These are phyloP conservation scores for Dryomyza anilis DNA, from an alignment of 2,888 invertebrate genomes.

Conservation along the genomic window DNA sequence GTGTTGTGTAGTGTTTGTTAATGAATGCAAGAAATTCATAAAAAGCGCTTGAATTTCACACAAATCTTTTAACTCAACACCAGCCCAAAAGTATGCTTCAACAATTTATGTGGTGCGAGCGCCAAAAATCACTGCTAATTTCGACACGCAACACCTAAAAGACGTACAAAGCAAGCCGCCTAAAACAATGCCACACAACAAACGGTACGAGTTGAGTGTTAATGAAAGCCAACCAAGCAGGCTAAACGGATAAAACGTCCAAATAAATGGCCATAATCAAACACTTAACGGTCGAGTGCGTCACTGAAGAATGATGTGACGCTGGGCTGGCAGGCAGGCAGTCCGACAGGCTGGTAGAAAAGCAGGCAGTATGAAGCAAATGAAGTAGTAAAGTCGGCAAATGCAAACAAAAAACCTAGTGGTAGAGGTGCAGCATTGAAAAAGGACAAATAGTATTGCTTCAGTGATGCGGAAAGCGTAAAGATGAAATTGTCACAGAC, in stretches of 20 bases:
- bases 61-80: too few relatives aligned
- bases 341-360: neutral
- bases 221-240: conserved; percentile 11
- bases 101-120: too few relatives aligned
- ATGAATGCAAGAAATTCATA: too few relatives aligned
- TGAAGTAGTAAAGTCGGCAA: neutral
- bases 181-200: neutral
- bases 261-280: conserved; percentile 54
- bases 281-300: conserved; percentile 53
- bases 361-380: conserved; percentile 2
- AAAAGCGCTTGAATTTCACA: too few relatives aligned
- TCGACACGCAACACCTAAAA: too few relatives aligned
- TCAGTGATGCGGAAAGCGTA: neutral
- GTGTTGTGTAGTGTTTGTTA: too few relatives aligned
- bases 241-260: conserved; percentile 12
- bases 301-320: neutral
- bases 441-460: neutral
- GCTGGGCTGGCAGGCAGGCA: neutral
- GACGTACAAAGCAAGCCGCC: neutral
- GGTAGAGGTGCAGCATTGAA: neutral
- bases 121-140: too few relatives aligned
- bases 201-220: neutral
- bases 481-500: neutral
- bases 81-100: neutral
- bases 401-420: conserved; percentile 6